These are phyloP conservation scores for Camponotus floridanus DNA, from an alignment of 1,140 invertebrate species.

Conservation along the genomic window DNA sequence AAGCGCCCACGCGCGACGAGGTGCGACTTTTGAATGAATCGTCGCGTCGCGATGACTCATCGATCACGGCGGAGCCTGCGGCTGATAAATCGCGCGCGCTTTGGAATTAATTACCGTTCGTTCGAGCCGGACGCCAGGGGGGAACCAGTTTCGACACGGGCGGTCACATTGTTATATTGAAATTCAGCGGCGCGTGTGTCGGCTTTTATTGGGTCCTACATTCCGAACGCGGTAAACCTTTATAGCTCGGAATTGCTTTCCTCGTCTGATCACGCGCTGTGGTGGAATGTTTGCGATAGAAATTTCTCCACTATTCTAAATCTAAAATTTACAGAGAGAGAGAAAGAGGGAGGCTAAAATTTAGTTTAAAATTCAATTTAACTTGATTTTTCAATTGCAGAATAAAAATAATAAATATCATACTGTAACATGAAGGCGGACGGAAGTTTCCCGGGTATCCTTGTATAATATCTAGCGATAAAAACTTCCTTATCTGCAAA, in stretches of 20 bases:
- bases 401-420: neutral
- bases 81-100: slow-evolving; percentile 30
- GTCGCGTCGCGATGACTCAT: slow-evolving; percentile 64
- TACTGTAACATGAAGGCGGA: neutral
- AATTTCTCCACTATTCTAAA: neutral
- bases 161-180: slow-evolving; percentile 63
- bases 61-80: slow-evolving; percentile 41
- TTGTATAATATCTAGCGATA: neutral
- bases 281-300: neutral
- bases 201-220: slow-evolving; percentile 56
- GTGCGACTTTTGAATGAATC: slow-evolving; percentile 69
- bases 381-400: neutral
- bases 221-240: slow-evolving; percentile 59
- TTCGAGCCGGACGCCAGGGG: slow-evolving; percentile 2
- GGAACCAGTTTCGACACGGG: slow-evolving; percentile 50
- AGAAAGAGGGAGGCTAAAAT: too few species aligned
- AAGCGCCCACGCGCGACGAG: slow-evolving; percentile 41
- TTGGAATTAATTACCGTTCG: slow-evolving; percentile 52
- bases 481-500: neutral
- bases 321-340: too few species aligned
- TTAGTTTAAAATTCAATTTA: slow-evolving; percentile 3
- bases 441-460: too few species aligned
- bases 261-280: too few species aligned
- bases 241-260: slow-evolving; percentile 35
- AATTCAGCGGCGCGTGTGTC: slow-evolving; percentile 59